Base-by-base conservation (phyloP, 37 sponge, comb jelly and placozoan genomes). In the Beroe ovata region DNA sequence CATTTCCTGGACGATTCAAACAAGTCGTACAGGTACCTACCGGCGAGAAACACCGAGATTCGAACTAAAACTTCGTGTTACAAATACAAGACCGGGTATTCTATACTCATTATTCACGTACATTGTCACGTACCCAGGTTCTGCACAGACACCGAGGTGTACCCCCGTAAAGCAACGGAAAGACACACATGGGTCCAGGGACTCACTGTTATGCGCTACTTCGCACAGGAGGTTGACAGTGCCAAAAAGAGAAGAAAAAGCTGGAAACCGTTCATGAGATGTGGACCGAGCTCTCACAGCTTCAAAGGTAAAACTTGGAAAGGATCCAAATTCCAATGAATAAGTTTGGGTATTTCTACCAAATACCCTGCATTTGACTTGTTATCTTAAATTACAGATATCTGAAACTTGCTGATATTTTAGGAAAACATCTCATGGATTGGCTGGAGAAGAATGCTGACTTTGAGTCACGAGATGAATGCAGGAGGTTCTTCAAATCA, bases 381-480 rank as follows among this genome's bases (percentile, higher is more conserved):
- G n/a, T n/a, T n/a, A n/a, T n/a, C n/a, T n/a, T n/a, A n/a, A n/a
- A n/a, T n/a, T n/a, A n/a, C n/a, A n/a, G n/a, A n/a, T n/a, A n/a
- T n/a, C n/a, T n/a, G n/a, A n/a, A n/a, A n/a, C n/a, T n/a, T n/a
- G n/a, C n/a, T n/a, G n/a, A 61, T 22, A 22, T 61, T 66, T 14
- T 18, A 66, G 69, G 69, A 30, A 66, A 66, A 66, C 69, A 66
- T 33, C 30, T 66, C 2, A 25, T 66, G 69, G 69, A 66, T 3
- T 66, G 69, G 69, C 69, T 66, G 14, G 69, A 66, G 16, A 33
- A 34, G 16, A 66, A 66, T 37, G 30, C 69, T 11, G 69, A 66
- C 69, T 66, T 66, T 66, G 69, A 66, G 16, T 29, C 35, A 18
- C 69, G 69, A 14, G 69, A 66, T 33, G 69, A 66, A 29, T 66